Evolutionary conservation across 2,888 invertebrate species (phyloP).

Genomic region (Cephus pygmeus): DNA sequence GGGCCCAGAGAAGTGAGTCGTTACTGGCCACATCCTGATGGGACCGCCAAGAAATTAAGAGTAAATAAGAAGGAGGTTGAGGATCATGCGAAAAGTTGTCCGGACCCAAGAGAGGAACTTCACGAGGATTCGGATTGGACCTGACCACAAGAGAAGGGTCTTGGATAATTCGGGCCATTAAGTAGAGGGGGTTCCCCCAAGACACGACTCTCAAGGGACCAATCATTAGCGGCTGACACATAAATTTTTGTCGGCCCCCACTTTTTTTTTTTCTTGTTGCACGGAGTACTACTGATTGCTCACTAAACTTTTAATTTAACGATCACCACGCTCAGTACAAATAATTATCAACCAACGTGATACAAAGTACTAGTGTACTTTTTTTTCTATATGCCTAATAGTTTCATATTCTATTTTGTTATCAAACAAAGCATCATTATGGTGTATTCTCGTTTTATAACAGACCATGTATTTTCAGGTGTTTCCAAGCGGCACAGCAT

Average conservation of each 20-base stretch:
- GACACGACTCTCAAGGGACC: neutral
- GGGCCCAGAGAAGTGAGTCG: neutral
- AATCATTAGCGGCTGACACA: slow-evolving; percentile 10
- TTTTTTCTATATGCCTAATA: neutral
- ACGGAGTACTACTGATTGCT: slow-evolving; percentile 1
- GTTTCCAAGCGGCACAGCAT: neutral
- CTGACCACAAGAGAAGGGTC: neutral
- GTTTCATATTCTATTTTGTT: neutral
- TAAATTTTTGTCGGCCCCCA: neutral
- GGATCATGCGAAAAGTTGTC: neutral
- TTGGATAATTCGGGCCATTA: slow-evolving; percentile 7
- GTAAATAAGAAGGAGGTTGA: neutral
- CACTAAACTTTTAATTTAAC: slow-evolving; percentile 27
- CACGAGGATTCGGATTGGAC: neutral
- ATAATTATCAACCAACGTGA: neutral
- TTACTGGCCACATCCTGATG: neutral
- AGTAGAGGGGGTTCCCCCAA: neutral
- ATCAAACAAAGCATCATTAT: neutral
- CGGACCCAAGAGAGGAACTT: neutral
- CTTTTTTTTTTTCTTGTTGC: neutral
- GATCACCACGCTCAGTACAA: slow-evolving; percentile 1
- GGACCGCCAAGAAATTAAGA: neutral
- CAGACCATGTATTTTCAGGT: neutral
- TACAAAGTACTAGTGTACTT: neutral
- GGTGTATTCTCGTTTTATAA: neutral